Evolutionary conservation across 2,888 invertebrate genomes (phyloP).

Genomic region (Tanaodytes sp.): DNA sequence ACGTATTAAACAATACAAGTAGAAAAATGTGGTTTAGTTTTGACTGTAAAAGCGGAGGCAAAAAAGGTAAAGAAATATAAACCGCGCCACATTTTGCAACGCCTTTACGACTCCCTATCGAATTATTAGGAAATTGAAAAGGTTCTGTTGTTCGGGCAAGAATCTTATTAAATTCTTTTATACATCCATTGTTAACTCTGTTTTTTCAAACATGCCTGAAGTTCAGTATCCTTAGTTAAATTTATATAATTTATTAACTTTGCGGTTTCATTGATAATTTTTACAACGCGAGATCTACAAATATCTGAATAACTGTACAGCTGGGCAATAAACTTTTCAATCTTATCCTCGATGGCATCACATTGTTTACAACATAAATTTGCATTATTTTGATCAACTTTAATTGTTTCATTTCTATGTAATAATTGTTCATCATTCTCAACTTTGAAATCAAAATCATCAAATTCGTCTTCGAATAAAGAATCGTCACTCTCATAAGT

Average conservation of each 20-base stretch:
- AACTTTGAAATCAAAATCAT: neutral
- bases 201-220: constrained; percentile 10
- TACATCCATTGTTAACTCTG: constrained; percentile 3
- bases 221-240: neutral
- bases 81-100: constrained; percentile 49
- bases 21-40: constrained; percentile 23
- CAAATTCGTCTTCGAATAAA: neutral
- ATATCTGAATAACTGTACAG: constrained; percentile 2
- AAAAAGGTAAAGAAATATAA: constrained; percentile 35
- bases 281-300: neutral
- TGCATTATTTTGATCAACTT: neutral
- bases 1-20: constrained; percentile 1
- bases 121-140: constrained; percentile 11
- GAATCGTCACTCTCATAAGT: too few relatives aligned
- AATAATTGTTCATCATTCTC: neutral
- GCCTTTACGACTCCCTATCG: constrained; percentile 27
- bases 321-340: neutral
- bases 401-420: neutral
- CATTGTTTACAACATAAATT: neutral
- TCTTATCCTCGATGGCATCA: neutral
- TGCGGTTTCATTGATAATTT: neutral
- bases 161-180: neutral
- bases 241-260: constrained; percentile 2
- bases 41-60: constrained; percentile 39
- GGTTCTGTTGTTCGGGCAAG: neutral